Conservation (phyloP, 2,888 invertebrate species). For the Toxonevra muliebris region DNA sequence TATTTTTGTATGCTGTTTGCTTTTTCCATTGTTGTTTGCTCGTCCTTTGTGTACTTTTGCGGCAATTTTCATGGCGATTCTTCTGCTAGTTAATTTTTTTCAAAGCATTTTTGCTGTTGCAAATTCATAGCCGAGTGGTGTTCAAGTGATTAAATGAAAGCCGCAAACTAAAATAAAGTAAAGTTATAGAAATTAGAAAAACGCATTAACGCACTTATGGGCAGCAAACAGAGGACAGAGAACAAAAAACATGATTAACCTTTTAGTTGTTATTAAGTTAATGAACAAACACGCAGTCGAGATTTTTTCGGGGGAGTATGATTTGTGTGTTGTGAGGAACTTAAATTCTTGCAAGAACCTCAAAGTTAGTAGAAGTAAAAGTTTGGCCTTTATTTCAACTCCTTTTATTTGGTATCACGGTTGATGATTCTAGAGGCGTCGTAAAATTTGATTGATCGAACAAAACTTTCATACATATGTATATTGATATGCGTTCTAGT, state of each 20-base stretch:
- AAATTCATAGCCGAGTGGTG: neutral
- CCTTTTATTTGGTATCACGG: too few species aligned
- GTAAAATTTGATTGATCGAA: too few species aligned
- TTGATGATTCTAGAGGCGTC: too few species aligned
- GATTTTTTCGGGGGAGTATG: too few species aligned
- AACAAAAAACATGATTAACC: constrained; percentile 54
- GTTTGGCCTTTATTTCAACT: too few species aligned
- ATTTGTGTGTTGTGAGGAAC: too few species aligned
- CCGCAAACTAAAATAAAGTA: too few species aligned
- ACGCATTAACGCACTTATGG: constrained; percentile 50
- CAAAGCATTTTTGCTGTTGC: neutral
- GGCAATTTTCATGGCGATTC: neutral
- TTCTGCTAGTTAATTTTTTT: neutral
- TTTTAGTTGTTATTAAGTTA: constrained; percentile 50
- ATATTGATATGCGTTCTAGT: too few species aligned
- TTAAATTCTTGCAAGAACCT: too few species aligned
- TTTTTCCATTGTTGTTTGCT: neutral
- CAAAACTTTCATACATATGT: too few species aligned
- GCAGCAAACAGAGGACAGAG: constrained; percentile 32
- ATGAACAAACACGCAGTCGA: neutral
- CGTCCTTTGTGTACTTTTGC: neutral
- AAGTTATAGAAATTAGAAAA: constrained; percentile 44
- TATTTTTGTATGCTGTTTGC: neutral
- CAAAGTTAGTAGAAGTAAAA: too few species aligned
- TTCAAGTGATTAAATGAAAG: too few species aligned